Base-by-base conservation (phyloP, 2,888 invertebrate genomes). In the Xylota segnis region DNA sequence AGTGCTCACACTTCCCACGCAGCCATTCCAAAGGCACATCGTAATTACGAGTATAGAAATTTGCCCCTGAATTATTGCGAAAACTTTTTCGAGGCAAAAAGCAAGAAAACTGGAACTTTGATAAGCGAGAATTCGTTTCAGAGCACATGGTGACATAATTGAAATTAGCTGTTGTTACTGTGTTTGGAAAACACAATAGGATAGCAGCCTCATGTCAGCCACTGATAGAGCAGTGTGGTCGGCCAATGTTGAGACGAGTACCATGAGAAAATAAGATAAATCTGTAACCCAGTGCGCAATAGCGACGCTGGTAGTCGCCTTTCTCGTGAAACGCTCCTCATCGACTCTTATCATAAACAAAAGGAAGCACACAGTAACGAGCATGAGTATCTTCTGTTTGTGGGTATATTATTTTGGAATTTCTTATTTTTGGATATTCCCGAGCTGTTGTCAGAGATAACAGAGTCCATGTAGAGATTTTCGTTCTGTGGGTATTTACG, bases 211-310 rank as follows among this genome's bases (percentile, higher is more conserved):
- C 63, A 75, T 75, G 75, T 65, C 75, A 76, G 37, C 54, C 32
- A 52, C 70, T 86, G 76, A 72, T 82, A 82, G 18, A 58, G 23
- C n/a, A n/a, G n/a, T n/a, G n/a, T 50, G 63, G 50, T 61, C 59
- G 27, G 27, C 71, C 70, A 54, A 54, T 50, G 56, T 45, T 45
- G 47, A 12, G 76, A 70, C 56, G 72, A 82, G 77, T 77, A 77
- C 77, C 86, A 83, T 87, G 86, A 87, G 86, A 87, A 86, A 86
- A 77, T 77, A 50, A 87, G 86, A 87, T 86, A 86, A 81, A 81
- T 76, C 56, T 71, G 74, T 81, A 77, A 77, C 50, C 61, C 72
- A 87, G 72, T 87, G 86, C 83, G 86, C 82, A 87, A 61, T 66
- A 66, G 66, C 59, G 27, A 65, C 81, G 23, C 23, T n/a, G n/a